A percentile compares a stretch with the other conserved stretches of the same genome.
These are phyloP conservation scores for Phainopepla nitens DNA, from an alignment of 2,113 vertebrate genomes.

Conservation along the genomic window DNA sequence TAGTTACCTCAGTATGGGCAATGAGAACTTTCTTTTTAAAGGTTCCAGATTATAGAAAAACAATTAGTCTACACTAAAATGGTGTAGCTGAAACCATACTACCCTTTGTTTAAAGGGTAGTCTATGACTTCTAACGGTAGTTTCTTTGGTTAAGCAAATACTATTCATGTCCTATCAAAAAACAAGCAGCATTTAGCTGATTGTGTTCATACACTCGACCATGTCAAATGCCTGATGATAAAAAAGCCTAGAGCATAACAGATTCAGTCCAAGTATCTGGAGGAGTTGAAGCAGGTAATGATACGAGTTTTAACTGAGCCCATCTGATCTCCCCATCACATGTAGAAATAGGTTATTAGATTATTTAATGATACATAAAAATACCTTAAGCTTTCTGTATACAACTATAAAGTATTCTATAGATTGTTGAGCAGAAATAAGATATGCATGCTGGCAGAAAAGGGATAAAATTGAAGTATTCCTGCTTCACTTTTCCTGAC, in stretches of 20 bases:
- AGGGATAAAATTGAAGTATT: not conserved
- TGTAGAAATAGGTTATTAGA: not conserved
- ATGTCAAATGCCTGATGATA: not conserved
- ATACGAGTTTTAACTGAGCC: not conserved
- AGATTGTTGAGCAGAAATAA: slow-evolving; percentile 13
- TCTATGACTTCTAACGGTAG: not conserved
- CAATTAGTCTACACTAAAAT: not conserved
- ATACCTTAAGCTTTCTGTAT: not conserved
- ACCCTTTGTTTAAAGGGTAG: not conserved
- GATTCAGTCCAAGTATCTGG: not conserved
- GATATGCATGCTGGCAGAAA: not conserved
- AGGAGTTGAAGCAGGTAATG: not conserved
- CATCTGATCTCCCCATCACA: not conserved
- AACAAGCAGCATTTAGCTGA: not conserved
- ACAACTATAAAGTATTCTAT: not conserved
- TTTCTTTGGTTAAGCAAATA: not conserved
- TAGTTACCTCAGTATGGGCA: not conserved
- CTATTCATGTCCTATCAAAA: not conserved
- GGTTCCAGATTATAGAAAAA: not conserved
- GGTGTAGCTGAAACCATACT: not conserved
- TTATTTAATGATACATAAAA: not conserved
- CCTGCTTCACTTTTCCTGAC: not conserved
- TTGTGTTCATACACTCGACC: not conserved
- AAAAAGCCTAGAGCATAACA: not conserved
- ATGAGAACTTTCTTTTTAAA: not conserved